These are phyloP conservation scores for Ectropis grisescens DNA, from an alignment of 1,140 invertebrate genomes.

Conservation along the genomic window DNA sequence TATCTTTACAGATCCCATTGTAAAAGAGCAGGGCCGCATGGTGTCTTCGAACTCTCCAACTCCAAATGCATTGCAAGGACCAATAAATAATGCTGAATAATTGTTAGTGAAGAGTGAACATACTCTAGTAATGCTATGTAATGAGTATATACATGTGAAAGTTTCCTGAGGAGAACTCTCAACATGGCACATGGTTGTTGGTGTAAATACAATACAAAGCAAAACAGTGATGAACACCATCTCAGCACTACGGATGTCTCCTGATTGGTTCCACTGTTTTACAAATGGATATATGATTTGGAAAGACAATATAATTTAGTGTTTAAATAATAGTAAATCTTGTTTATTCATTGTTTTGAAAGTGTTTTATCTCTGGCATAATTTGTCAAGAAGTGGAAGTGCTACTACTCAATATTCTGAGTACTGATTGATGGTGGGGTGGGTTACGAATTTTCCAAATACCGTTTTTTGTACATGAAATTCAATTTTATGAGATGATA, in stretches of 20 bases:
- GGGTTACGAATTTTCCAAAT: constrained; percentile 35
- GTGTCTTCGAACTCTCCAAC: constrained; percentile 68
- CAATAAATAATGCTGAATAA: constrained; percentile 67
- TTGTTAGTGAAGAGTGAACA: constrained; percentile 43
- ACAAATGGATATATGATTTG: constrained; percentile 54
- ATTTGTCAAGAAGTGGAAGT: constrained; percentile 41
- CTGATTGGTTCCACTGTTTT: constrained; percentile 48
- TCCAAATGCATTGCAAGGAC: constrained; percentile 66
- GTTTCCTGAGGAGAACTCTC: constrained; percentile 46
- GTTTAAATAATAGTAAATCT: constrained; percentile 63
- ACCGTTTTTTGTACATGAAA: constrained; percentile 43
- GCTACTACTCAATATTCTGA: constrained; percentile 44
- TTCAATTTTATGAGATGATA: constrained; percentile 52
- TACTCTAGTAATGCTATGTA: constrained; percentile 60
- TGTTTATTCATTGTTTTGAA: constrained; percentile 61
- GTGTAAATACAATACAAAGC: constrained; percentile 33
- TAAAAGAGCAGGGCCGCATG: constrained; percentile 88
- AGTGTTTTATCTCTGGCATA: constrained; percentile 61
- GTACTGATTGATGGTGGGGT: constrained; percentile 40
- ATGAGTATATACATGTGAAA: constrained; percentile 65
- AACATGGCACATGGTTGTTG: constrained; percentile 30
- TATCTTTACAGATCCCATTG: constrained; percentile 83
- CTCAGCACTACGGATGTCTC: constrained; percentile 29
- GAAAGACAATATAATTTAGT: constrained; percentile 69
- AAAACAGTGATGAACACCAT: constrained; percentile 31